Percentiles rank a stretch among this genome's conserved stretches.
These are phyloP conservation scores for Prochilodus magdalenae DNA, from an alignment of 2,113 vertebrate genomes.

Conservation along the genomic window DNA sequence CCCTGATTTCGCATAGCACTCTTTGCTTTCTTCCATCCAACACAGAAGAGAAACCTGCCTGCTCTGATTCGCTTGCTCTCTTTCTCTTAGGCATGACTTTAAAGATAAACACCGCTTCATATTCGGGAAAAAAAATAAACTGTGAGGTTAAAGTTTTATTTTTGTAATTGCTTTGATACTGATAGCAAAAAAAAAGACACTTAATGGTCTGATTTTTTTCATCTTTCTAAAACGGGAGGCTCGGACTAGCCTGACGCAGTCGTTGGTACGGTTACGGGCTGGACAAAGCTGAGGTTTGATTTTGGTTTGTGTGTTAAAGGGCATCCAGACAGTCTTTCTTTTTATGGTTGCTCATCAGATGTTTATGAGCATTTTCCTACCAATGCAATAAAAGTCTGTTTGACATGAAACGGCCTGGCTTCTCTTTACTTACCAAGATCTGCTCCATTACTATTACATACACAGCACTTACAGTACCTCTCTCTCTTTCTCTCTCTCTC, in stretches of 20 bases:
- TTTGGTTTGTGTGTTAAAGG: slow-evolving; percentile 54
- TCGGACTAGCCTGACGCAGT: not conserved
- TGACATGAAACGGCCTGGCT: slow-evolving; percentile 59
- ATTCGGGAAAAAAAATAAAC: slow-evolving; percentile 54
- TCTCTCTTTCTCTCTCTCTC: no score
- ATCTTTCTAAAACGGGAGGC: slow-evolving; percentile 55
- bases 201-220: slow-evolving; percentile 63
- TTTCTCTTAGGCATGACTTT: slow-evolving; percentile 57
- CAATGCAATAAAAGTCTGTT: slow-evolving; percentile 79
- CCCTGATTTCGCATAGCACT: slow-evolving; percentile 64
- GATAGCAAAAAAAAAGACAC: slow-evolving; percentile 67
- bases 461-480: no score
- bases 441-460: not conserved
- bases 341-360: slow-evolving; percentile 68
- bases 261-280: slow-evolving; percentile 19
- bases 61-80: slow-evolving; percentile 63
- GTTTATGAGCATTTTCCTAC: slow-evolving; percentile 75
- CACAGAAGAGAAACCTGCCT: slow-evolving; percentile 57
- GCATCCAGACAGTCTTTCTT: slow-evolving; percentile 57
- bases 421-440: not conserved
- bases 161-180: slow-evolving; percentile 84
- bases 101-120: slow-evolving; percentile 60
- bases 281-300: slow-evolving; percentile 39
- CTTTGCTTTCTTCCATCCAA: slow-evolving; percentile 55
- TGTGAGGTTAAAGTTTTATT: slow-evolving; percentile 76